A percentile compares a stretch with the other conserved stretches of the same genome.
Conservation (phyloP, 2,797 vertebrate species). For the Denticeps clupeoides region DNA sequence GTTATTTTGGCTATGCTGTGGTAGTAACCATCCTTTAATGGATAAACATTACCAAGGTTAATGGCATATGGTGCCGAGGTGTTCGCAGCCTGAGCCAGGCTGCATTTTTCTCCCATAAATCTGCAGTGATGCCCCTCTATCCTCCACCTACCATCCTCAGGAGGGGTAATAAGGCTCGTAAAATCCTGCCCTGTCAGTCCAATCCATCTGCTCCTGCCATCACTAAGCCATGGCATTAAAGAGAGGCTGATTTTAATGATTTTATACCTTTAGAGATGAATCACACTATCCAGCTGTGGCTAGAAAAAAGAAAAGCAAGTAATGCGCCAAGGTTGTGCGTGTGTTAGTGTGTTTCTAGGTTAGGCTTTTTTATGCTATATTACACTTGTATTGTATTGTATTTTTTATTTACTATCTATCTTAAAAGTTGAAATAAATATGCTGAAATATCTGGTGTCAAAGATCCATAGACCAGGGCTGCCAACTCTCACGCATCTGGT, state of each 20-base stretch:
- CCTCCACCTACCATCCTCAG: slow-evolving; percentile 18
- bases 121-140: slow-evolving; percentile 5
- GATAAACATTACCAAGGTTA: slow-evolving; percentile 37
- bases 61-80: slow-evolving; percentile 39
- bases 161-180: slow-evolving; percentile 21
- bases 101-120: slow-evolving; percentile 37
- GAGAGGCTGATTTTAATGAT: slow-evolving; percentile 21
- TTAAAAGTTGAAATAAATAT: too few relatives aligned
- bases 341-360: too few relatives aligned
- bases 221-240: slow-evolving; percentile 18
- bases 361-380: too few relatives aligned
- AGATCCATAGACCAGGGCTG: too few relatives aligned
- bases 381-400: too few relatives aligned
- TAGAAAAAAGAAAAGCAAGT: too few relatives aligned
- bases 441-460: too few relatives aligned
- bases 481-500: too few relatives aligned
- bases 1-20: slow-evolving; percentile 32
- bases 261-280: slow-evolving; percentile 23
- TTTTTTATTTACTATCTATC: too few relatives aligned
- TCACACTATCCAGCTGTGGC: too few relatives aligned
- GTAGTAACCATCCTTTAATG: slow-evolving; percentile 27
- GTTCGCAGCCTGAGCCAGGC: slow-evolving; percentile 28
- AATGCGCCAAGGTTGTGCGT: too few relatives aligned
- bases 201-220: slow-evolving; percentile 20
- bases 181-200: slow-evolving; percentile 23